phyloP scores from a whole-genome alignment of 2,888 invertebrate genomes.

The Willowsia nigromaculata region DNA sequence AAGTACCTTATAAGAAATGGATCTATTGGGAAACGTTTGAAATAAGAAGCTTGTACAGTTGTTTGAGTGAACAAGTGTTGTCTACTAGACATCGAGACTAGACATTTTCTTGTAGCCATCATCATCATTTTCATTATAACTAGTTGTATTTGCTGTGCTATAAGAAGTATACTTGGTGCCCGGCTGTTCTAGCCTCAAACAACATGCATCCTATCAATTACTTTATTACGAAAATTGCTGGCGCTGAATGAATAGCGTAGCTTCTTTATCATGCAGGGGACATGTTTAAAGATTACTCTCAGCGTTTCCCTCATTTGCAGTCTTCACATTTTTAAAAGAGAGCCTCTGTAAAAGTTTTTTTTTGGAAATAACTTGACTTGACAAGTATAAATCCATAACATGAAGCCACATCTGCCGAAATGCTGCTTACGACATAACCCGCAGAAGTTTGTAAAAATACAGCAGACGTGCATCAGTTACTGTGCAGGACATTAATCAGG shows the following conservation, averaged over 20 bases:
- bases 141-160: too few relatives aligned
- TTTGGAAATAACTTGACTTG: too few relatives aligned
- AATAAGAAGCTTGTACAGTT: background rate
- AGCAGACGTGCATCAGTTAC: background rate
- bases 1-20: conserved; percentile 18
- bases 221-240: too few relatives aligned
- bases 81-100: background rate
- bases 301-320: too few relatives aligned
- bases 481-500: conserved; percentile 20
- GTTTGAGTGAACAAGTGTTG: background rate
- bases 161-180: background rate
- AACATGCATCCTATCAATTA: too few relatives aligned
- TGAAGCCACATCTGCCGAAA: background rate
- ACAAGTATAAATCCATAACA: background rate
- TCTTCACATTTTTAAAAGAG: too few relatives aligned
- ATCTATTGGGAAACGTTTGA: background rate
- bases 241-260: too few relatives aligned
- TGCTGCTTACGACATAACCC: background rate
- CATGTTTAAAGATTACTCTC: too few relatives aligned
- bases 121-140: conserved; percentile 1
- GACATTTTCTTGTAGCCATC: background rate
- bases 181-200: background rate
- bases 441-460: background rate
- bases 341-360: too few relatives aligned
- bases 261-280: too few relatives aligned